Conservation (phyloP, 1,140 invertebrate genomes). For the Potamilus streckersoni region DNA sequence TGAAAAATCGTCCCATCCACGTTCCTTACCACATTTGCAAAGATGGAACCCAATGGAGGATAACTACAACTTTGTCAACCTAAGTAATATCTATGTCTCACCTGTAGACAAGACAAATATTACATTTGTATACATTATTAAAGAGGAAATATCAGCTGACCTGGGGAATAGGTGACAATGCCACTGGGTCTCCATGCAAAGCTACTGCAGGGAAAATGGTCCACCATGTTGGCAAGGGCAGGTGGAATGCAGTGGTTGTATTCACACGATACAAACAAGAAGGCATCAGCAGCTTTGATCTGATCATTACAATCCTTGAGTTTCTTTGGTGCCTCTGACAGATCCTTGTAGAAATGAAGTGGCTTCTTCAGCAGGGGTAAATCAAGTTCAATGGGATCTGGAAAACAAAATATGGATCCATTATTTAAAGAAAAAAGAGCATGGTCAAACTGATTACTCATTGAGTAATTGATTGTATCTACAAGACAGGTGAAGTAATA, state of each 20-base stretch:
- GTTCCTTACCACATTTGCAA: too few relatives aligned
- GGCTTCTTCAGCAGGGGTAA: conserved; percentile 63
- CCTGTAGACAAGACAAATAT: too few relatives aligned
- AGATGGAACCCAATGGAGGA: too few relatives aligned
- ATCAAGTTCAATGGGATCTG: conserved; percentile 64
- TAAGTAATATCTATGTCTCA: too few relatives aligned
- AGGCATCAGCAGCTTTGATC: conserved; percentile 67
- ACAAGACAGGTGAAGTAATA: too few relatives aligned
- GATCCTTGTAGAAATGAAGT: conserved; percentile 63
- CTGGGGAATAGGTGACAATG: conserved; percentile 69
- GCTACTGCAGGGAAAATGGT: conserved; percentile 68
- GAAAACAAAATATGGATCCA: conserved; percentile 29
- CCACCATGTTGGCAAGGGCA: conserved; percentile 68
- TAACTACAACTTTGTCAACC: too few relatives aligned
- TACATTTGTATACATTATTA: too few relatives aligned
- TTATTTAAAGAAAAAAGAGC: too few relatives aligned
- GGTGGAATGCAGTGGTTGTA: conserved; percentile 70
- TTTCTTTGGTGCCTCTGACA: conserved; percentile 60
- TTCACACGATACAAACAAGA: conserved; percentile 68
- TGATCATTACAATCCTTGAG: conserved; percentile 60
- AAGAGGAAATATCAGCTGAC: conserved; percentile 40
- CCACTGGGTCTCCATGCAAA: conserved; percentile 68
- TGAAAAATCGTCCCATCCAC: too few relatives aligned
- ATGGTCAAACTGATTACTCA: too few relatives aligned
- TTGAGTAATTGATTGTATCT: too few relatives aligned